A percentile compares a stretch with the other conserved stretches of the same genome.
phyloP scores from a whole-genome alignment of 2,113 vertebrate species.

The Ochotona princeps region DNA sequence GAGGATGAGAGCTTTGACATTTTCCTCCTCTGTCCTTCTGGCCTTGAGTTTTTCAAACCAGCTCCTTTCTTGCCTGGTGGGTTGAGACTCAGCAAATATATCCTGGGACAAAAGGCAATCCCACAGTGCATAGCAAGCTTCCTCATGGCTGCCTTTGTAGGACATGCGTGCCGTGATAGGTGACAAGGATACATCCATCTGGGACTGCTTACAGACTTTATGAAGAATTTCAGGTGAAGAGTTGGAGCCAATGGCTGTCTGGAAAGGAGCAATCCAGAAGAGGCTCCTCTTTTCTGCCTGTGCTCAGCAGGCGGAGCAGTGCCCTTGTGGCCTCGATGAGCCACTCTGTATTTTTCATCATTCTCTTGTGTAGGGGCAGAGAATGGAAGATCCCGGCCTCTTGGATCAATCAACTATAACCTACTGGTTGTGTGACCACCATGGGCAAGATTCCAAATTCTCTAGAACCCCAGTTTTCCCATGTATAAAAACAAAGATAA shows the following conservation, averaged over 20 bases:
- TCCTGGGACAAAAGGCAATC: not conserved
- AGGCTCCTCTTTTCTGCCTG: not conserved
- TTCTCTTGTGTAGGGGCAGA: not conserved
- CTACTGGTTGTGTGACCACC: not conserved
- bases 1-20: not conserved
- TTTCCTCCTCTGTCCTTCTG: not conserved
- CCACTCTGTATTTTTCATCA: not conserved
- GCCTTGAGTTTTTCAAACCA: not conserved
- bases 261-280: not conserved
- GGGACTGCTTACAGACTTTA: not conserved
- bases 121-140: not conserved
- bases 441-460: not conserved
- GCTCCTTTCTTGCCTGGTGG: not conserved
- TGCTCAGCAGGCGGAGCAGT: not conserved
- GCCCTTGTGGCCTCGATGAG: not conserved
- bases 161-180: not conserved
- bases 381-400: not conserved
- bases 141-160: not conserved
- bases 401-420: not conserved
- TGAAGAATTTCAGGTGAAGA: not conserved
- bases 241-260: not conserved
- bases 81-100: conserved; percentile 1
- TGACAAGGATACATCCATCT: not conserved
- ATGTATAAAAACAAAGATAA: not conserved
- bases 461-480: not conserved